phyloP scores from a whole-genome alignment of 2,888 invertebrate genomes.

The Rugalucina vietnamica region DNA sequence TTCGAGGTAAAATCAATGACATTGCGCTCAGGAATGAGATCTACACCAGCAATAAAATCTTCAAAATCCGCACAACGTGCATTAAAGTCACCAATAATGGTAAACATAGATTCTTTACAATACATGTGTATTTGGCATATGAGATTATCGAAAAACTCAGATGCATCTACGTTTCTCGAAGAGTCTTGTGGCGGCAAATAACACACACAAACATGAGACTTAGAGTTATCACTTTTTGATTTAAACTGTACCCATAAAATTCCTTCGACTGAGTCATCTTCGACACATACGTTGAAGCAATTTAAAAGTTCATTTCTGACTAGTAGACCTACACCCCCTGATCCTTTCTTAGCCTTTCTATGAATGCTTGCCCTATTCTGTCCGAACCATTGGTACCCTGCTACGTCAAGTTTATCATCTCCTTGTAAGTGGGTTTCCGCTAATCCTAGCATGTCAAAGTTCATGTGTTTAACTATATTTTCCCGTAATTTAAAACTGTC shows the following conservation, averaged over 20 bases:
- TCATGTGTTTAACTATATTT: not conserved
- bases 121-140: constrained; percentile 2
- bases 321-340: not conserved
- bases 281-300: not conserved
- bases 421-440: not conserved
- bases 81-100: not conserved
- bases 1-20: not conserved
- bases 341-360: not conserved
- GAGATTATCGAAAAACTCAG: not conserved
- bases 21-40: not conserved
- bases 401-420: not conserved
- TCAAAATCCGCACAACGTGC: not conserved
- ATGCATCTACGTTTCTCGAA: not conserved
- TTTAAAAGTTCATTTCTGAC: not conserved
- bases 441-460: not conserved
- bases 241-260: not conserved
- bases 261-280: not conserved
- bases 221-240: not conserved
- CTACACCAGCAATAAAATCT: not conserved
- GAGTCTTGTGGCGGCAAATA: not conserved
- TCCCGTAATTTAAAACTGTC: not conserved
- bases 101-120: not conserved
- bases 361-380: not conserved
- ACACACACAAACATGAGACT: not conserved
- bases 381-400: not conserved